Percentiles rank a stretch among this genome's conserved stretches.
These are phyloP conservation scores for Drosophila serrata DNA, from an alignment of 1,140 invertebrate species.

Conservation along the genomic window DNA sequence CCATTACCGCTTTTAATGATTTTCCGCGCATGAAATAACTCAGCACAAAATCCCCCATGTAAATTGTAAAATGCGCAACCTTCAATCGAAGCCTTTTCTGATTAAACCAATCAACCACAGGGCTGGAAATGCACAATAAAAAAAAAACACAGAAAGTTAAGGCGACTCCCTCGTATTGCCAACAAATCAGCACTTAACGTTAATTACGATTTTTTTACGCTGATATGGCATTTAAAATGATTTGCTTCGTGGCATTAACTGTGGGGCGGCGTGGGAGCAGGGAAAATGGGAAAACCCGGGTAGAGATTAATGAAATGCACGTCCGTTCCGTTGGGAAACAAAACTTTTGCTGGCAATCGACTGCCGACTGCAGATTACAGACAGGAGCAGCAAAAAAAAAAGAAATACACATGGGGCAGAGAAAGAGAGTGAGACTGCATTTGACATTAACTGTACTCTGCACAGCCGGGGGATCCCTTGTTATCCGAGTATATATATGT, in stretches of 20 bases:
- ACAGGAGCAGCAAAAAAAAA: conserved; percentile 14
- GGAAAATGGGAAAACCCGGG: neutral
- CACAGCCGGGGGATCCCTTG: conserved; percentile 26
- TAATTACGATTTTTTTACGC: conserved; percentile 69
- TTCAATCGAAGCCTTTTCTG: conserved; percentile 16
- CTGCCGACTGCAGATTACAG: conserved; percentile 33
- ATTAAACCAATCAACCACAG: conserved; percentile 51
- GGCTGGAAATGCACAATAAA: neutral
- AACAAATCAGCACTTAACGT: conserved; percentile 78
- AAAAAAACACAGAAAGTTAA: conserved; percentile 23
- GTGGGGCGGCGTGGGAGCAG: neutral
- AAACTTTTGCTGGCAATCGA: conserved; percentile 67
- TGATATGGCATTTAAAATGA: conserved; percentile 65
- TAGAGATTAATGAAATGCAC: conserved; percentile 64
- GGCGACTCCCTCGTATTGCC: conserved; percentile 28
- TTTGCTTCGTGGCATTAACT: conserved; percentile 41
- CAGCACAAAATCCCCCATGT: conserved; percentile 19
- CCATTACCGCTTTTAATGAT: conserved; percentile 24
- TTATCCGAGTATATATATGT: conserved; percentile 7
- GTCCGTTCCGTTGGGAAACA: conserved; percentile 39
- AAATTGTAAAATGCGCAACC: conserved; percentile 31
- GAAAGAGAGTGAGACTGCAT: conserved; percentile 59
- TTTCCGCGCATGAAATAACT: conserved; percentile 26
- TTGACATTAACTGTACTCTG: conserved; percentile 68
- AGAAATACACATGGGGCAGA: conserved; percentile 11